phyloP scores from a whole-genome alignment of 1,140 invertebrate species.

The Eueides isabella region DNA sequence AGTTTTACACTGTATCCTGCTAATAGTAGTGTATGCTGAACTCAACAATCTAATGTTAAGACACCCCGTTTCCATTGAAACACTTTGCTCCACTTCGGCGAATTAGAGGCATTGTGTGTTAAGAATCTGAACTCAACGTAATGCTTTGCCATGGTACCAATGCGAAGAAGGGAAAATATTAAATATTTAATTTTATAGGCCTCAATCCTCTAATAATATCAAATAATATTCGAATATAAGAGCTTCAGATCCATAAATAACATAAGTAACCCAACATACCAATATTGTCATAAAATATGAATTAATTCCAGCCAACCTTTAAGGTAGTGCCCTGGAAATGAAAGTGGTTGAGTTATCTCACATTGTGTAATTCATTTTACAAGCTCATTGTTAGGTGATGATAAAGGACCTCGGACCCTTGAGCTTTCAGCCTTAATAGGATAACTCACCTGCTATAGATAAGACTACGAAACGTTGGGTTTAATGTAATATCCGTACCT shows the following conservation, averaged over 20 bases:
- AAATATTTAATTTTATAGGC: too few species aligned
- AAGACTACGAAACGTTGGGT: neutral
- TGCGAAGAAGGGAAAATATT: too few species aligned
- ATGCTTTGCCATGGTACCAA: too few species aligned
- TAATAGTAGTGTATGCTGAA: too few species aligned
- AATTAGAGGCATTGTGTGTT: too few species aligned
- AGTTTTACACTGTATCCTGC: too few species aligned
- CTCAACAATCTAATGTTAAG: too few species aligned
- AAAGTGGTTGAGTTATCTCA: conserved; percentile 55
- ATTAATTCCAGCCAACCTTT: neutral
- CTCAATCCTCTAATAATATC: neutral
- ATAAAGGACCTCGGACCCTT: conserved; percentile 65
- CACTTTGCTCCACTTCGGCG: too few species aligned
- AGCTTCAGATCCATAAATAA: neutral
- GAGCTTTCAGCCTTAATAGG: conserved; percentile 62
- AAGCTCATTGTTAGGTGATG: conserved; percentile 64
- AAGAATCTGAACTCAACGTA: too few species aligned
- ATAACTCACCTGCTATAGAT: conserved; percentile 38
- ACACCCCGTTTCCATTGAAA: too few species aligned
- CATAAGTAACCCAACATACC: neutral
- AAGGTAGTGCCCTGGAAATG: conserved; percentile 41
- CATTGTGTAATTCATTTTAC: conserved; percentile 69
- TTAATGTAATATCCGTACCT: neutral
- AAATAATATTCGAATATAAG: neutral
- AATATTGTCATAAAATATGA: conserved; percentile 8